phyloP scores from a whole-genome alignment of 2,113 vertebrate genomes.

The Pheucticus melanocephalus region DNA sequence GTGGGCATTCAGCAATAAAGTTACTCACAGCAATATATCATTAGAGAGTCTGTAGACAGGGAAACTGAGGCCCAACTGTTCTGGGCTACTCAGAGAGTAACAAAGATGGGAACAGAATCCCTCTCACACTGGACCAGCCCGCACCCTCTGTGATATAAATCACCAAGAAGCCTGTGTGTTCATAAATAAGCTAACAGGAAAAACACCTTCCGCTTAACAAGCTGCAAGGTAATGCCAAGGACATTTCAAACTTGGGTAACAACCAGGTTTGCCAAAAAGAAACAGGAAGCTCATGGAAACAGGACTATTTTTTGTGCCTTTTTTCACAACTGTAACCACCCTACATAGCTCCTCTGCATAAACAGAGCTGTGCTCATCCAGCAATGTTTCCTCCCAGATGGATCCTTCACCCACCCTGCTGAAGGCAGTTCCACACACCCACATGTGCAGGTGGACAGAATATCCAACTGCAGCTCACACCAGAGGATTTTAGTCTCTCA shows the following conservation, averaged over 20 bases:
- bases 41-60: fast-evolving
- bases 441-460: neutral
- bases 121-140: neutral
- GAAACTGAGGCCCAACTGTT: neutral
- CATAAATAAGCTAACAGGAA: neutral
- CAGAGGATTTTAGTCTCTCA: neutral
- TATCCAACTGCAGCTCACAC: neutral
- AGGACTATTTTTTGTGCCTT: neutral
- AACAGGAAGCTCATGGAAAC: neutral
- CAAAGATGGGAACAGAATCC: neutral
- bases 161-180: neutral
- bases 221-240: neutral
- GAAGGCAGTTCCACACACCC: neutral
- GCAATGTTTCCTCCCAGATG: neutral
- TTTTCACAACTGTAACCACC: neutral
- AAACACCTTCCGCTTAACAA: neutral
- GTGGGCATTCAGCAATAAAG: neutral
- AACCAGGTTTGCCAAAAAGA: neutral
- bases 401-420: neutral
- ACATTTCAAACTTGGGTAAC: neutral
- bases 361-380: neutral
- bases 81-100: neutral
- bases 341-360: neutral
- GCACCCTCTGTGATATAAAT: neutral
- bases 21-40: neutral